phyloP scores from a whole-genome alignment of 2,888 invertebrate species.

The Parnassius glacialis region DNA sequence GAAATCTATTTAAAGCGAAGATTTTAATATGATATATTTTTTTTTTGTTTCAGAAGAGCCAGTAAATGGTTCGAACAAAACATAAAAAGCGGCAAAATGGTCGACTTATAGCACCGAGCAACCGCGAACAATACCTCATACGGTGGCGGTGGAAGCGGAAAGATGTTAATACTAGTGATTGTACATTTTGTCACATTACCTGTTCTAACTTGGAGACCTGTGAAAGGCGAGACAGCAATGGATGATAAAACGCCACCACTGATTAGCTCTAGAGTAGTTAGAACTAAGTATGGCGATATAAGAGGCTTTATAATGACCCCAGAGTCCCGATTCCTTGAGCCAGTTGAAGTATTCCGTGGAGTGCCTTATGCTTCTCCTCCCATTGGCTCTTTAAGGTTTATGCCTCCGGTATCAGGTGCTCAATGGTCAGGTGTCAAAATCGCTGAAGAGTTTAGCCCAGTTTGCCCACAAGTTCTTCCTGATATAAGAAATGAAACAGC shows the following conservation, averaged over 20 bases:
- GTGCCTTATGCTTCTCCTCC: constrained; percentile 97
- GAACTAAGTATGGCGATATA: constrained; percentile 93
- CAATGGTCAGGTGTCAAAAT: constrained; percentile 95
- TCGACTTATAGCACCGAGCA: constrained; percentile 69
- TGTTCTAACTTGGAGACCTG: constrained; percentile 66
- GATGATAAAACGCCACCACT: constrained; percentile 75
- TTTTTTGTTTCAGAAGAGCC: constrained; percentile 65
- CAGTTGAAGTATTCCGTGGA: constrained; percentile 95
- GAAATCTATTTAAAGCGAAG: too few relatives aligned
- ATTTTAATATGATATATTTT: not conserved
- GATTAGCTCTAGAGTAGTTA: constrained; percentile 90
- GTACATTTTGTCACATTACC: constrained; percentile 76
- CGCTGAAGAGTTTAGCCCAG: constrained; percentile 93
- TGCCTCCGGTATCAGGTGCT: constrained; percentile 97
- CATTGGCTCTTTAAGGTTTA: constrained; percentile 92
- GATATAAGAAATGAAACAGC: constrained; percentile 92
- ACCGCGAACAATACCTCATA: constrained; percentile 52
- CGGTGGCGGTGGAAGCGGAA: constrained; percentile 65
- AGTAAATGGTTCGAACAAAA: constrained; percentile 56
- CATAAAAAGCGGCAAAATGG: constrained; percentile 57
- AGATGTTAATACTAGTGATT: constrained; percentile 70
- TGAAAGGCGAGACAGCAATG: constrained; percentile 73
- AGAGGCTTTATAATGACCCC: constrained; percentile 92
- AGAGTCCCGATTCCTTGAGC: constrained; percentile 89
- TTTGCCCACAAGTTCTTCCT: constrained; percentile 95